Base-by-base conservation (phyloP, 2,113 vertebrate genomes). In the Brachyhypopomus gauderio region DNA sequence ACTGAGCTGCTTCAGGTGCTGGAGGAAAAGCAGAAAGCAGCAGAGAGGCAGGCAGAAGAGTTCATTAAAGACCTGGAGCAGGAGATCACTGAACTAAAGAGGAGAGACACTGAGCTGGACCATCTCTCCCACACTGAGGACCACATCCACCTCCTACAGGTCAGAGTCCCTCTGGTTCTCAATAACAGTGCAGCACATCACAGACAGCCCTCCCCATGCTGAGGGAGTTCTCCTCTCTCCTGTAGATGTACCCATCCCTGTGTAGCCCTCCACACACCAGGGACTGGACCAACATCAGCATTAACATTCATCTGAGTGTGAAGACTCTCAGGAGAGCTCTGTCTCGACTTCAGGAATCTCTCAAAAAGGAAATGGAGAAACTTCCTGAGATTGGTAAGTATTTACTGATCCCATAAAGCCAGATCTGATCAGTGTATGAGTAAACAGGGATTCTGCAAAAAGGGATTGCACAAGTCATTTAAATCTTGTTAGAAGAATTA, bases 171-270 rank as follows among this genome's bases (percentile, higher is more conserved):
- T n/a, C n/a, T n/a, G n/a, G n/a, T n/a, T n/a, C n/a, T n/a, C n/a
- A n/a, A n/a, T n/a, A n/a, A n/a, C n/a, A n/a, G n/a, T n/a, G n/a
- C n/a, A n/a, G n/a, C n/a, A n/a, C n/a, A n/a, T n/a, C n/a, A n/a
- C n/a, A n/a, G n/a, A 9, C 1, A 9, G 45, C 1, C 23, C 20
- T 76, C 16, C 4, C 14, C 45, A 75, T 75, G 20, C 72, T 75
- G 72, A 59, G 72, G 72, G 72, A 16, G 58, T 59, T 59, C 72
- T 75, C 72, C 72, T 56, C 77, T 58, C 45, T 67, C 45, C 48
- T 30, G 75, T 36, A 75, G 64, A 45, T 75, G 11, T 75, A 75
- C 58, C 73, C 73, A 14, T 75, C 73, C 11, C 30, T 75, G 56
- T 75, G 73, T 34, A 62, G 56, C 11, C 73, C 58, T 45, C 73